phyloP scores from a whole-genome alignment of 1,140 invertebrate species.

The Dufourea novaeangliae region DNA sequence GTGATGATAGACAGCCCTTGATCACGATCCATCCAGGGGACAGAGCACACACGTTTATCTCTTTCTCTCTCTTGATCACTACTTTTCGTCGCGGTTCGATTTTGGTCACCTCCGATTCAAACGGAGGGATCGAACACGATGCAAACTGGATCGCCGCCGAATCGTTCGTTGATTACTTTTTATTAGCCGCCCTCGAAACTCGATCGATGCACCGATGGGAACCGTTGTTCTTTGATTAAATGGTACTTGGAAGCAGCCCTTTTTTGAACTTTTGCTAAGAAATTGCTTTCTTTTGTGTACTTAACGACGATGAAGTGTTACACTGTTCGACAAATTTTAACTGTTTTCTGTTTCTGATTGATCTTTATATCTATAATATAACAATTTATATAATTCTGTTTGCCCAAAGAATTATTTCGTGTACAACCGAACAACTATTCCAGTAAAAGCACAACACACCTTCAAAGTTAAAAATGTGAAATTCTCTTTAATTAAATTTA shows the following conservation, averaged over 20 bases:
- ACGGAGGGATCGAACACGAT: not conserved
- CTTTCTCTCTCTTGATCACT: not conserved
- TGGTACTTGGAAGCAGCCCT: not conserved
- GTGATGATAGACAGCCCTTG: not conserved
- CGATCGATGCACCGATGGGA: constrained; percentile 16
- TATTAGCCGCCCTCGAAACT: not conserved
- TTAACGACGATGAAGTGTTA: too few relatives aligned
- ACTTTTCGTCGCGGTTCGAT: not conserved
- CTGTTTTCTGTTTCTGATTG: too few relatives aligned
- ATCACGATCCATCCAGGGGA: not conserved
- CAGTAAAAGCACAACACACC: too few relatives aligned
- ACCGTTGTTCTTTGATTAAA: not conserved
- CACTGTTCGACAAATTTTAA: too few relatives aligned
- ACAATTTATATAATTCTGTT: too few relatives aligned
- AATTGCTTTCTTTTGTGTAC: too few relatives aligned
- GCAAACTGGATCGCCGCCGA: constrained; percentile 5
- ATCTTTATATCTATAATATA: too few relatives aligned
- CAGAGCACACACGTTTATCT: not conserved
- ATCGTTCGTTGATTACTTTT: constrained; percentile 39
- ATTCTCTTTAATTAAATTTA: too few relatives aligned
- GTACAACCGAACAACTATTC: too few relatives aligned
- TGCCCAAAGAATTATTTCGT: too few relatives aligned
- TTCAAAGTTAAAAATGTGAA: too few relatives aligned
- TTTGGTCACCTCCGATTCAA: not conserved
- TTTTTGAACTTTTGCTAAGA: too few relatives aligned